These are phyloP conservation scores for Epinotia bilunana DNA, from an alignment of 2,888 invertebrate species.

Conservation along the genomic window DNA sequence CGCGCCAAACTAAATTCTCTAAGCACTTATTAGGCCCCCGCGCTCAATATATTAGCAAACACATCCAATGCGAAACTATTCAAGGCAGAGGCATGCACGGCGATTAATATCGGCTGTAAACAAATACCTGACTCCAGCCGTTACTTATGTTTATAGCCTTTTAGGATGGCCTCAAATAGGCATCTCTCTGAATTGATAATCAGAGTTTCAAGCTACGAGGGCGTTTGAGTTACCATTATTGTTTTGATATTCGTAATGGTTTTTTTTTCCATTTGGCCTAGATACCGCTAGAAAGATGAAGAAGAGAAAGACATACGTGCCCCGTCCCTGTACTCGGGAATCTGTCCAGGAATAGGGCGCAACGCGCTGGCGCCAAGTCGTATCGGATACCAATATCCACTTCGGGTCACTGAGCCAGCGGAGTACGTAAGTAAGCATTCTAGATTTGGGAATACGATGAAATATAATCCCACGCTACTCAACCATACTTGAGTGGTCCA, in stretches of 20 bases:
- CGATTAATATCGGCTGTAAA: slow-evolving; percentile 62
- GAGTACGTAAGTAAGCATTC: no score
- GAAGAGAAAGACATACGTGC: no score
- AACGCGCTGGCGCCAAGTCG: no score
- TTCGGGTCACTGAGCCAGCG: no score
- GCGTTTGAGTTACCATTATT: background rate
- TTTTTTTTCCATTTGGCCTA: no score
- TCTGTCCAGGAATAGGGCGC: no score
- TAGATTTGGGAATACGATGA: no score
- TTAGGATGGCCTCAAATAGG: background rate
- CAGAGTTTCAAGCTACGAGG: background rate
- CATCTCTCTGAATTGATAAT: background rate
- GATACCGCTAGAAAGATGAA: no score
- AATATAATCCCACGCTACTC: no score
- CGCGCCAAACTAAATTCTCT: background rate
- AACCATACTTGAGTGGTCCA: no score
- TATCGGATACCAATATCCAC: no score
- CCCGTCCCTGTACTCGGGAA: no score
- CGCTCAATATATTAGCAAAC: slow-evolving; percentile 40
- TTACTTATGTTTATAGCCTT: slow-evolving; percentile 7
- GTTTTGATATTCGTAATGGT: background rate
- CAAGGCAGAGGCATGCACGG: slow-evolving; percentile 67
- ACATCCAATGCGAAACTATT: slow-evolving; percentile 58
- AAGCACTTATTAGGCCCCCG: slow-evolving; percentile 15
- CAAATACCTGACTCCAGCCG: slow-evolving; percentile 23